Base-by-base conservation (phyloP, 2,888 invertebrate species). In the Allolobophora icterica region DNA sequence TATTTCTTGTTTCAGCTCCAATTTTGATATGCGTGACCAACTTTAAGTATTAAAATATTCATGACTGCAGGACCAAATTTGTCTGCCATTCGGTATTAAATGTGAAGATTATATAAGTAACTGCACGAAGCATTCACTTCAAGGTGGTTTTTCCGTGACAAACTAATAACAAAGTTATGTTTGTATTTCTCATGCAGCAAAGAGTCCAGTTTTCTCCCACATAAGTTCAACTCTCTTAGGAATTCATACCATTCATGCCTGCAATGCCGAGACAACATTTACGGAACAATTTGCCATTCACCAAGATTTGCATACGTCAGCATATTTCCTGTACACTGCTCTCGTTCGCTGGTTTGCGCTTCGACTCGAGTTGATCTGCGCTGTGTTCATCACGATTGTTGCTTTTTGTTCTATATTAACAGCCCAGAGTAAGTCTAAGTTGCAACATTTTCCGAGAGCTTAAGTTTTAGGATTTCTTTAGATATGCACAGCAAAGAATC, bases 171-270 rank as follows among this genome's bases (percentile, higher is more conserved):
- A n/a, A 8, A n/a, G 71, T 71, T 71, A n/a, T 71, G 6, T n/a
- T n/a, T 71, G 30, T 71, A n/a, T n/a, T 30, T 71, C 13, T 84
- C 5, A 38, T 93, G 24, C 96, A 98, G 98, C 97, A 92, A 97
- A 98, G 92, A 98, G 98, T 94, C 99, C 99, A 0, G 98, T 99
- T n/a, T 99, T 98, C 96, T 97, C 97, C 4, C 98, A 99, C 94
- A 96, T 99, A 94, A 98, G 97, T 94, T 97, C 98, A 42, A 97
- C 98, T 0, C 96, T 99, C 15, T 97, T 97, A 95, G 99, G 99
- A 0, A 96, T 99, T 92, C 97, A 98, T 0, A 98, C 99, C 0
- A 98, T 99, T 90, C 96, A 99, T 91, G 98, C 98, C 0, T 98
- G 98, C 94, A 97, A 97, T 15, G 98, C 98, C 0, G 97, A 98